Conservation (phyloP, 2,113 vertebrate genomes). For the Pan troglodytes region NHGRI_mPanTro3-v2.1_pri NC_072409.2:2488001-2488500, state of each 20-base stretch:
- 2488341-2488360: background rate
- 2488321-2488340: fast-evolving
- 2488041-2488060: background rate
- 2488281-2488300: no score
- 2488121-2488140: background rate
- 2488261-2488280: no score
- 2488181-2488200: background rate
- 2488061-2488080: background rate
- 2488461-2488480: no score
- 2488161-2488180: background rate
- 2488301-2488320: fast-evolving
- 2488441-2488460: no score
- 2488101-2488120: background rate
- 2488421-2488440: no score
- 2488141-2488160: no score
- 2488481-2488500: no score
- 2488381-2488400: no score
- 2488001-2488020: background rate
- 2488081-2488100: background rate
- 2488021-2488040: slow-evolving; percentile 41
- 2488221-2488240: fast-evolving
- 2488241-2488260: fast-evolving
- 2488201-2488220: background rate
- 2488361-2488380: no score
- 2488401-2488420: no score